A percentile compares a stretch with the other conserved stretches of the same genome.
Conservation (phyloP, 2,113 vertebrate species). For the Pseudonaja textilis region DNA sequence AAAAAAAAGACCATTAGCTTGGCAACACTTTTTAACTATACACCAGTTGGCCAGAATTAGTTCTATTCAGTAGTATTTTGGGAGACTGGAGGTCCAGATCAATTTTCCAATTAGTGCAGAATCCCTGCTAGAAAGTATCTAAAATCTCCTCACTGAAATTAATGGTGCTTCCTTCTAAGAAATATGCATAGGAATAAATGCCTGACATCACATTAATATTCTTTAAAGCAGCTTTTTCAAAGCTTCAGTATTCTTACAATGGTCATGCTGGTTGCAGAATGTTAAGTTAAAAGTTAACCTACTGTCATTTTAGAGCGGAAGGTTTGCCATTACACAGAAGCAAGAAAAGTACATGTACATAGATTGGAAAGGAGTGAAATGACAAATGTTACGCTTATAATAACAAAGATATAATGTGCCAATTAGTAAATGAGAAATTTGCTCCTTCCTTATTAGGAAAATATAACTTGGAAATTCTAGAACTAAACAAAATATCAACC, state of each 20-base stretch:
- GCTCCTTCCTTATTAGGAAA: not conserved
- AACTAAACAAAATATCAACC: not conserved
- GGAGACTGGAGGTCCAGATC: not conserved
- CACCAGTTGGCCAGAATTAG: not conserved
- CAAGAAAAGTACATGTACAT: not conserved
- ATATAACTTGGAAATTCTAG: not conserved
- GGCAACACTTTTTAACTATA: not conserved
- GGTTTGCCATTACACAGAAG: not conserved
- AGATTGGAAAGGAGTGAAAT: not conserved
- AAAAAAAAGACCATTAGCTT: not conserved
- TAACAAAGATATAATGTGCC: not conserved
- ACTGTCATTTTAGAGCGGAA: not conserved
- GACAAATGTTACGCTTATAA: not conserved
- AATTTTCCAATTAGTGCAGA: not conserved
- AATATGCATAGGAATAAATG: not conserved
- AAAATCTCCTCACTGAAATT: not conserved
- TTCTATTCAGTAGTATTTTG: not conserved
- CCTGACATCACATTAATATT: not conserved
- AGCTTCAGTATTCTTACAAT: not conserved
- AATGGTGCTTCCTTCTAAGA: not conserved
- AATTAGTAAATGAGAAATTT: not conserved
- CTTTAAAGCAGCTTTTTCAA: not conserved
- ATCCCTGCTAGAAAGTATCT: not conserved
- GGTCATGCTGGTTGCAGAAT: not conserved
- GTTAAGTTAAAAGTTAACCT: not conserved